These are phyloP conservation scores for Macropodus opercularis DNA, from an alignment of 2,797 vertebrate genomes.

Conservation along the genomic window DNA sequence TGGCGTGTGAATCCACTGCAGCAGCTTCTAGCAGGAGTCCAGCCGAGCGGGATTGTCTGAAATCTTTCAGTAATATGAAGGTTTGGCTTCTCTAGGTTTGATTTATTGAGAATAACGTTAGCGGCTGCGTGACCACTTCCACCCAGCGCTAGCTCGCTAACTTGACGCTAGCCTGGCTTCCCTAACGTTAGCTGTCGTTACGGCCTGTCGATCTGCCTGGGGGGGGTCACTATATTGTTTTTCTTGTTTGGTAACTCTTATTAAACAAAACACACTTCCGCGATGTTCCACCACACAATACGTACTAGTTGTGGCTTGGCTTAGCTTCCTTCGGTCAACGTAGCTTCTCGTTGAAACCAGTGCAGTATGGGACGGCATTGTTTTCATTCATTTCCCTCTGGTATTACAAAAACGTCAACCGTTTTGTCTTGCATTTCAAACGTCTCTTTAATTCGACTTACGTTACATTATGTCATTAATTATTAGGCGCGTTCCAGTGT, in stretches of 20 bases:
- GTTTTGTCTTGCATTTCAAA: fast-evolving
- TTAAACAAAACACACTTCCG: no score
- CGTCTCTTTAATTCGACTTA: not conserved
- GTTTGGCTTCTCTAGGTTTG: constrained; percentile 59
- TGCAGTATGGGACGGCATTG: no score
- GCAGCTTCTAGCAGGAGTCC: not conserved
- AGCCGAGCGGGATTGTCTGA: constrained; percentile 31
- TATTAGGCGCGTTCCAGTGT: no score
- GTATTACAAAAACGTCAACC: fast-evolving
- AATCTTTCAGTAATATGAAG: constrained; percentile 77
- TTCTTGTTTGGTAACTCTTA: no score
- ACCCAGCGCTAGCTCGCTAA: constrained; percentile 18
- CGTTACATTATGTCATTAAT: not conserved
- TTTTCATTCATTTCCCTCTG: fast-evolving
- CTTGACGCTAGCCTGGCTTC: not conserved
- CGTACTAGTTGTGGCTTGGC: no score
- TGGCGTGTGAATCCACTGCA: not conserved
- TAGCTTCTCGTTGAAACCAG: no score
- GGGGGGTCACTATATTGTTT: no score
- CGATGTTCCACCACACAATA: no score
- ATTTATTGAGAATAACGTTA: constrained; percentile 2
- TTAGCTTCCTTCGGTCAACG: no score
- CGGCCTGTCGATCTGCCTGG: not conserved
- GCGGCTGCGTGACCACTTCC: constrained; percentile 3
- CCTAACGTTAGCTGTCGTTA: not conserved